These are phyloP conservation scores for Herminia tarsipennalis DNA, from an alignment of 2,888 invertebrate species.

Conservation along the genomic window DNA sequence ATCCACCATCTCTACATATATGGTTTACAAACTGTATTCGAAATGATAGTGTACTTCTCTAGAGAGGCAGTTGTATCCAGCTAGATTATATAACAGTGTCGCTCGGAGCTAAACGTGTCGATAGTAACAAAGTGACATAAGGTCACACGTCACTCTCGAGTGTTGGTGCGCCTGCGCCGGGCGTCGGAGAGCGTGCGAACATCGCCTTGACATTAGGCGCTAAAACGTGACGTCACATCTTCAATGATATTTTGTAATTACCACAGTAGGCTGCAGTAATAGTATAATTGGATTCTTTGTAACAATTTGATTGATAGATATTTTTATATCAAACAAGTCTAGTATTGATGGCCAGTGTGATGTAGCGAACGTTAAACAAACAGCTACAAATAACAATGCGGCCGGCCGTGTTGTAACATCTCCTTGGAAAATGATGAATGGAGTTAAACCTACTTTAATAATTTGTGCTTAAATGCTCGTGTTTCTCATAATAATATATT, in stretches of 20 bases:
- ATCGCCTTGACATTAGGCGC: constrained; percentile 38
- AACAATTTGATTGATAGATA: constrained; percentile 30
- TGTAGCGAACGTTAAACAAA: constrained; percentile 15
- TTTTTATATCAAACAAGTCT: constrained; percentile 12
- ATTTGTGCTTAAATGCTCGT: too few species aligned
- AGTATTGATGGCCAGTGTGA: background rate
- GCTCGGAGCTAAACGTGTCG: constrained; percentile 1
- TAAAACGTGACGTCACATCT: constrained; percentile 25
- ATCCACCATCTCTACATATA: too few species aligned
- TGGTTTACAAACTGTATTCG: too few species aligned
- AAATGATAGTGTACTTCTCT: too few species aligned
- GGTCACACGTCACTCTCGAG: constrained; percentile 7
- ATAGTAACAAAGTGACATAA: constrained; percentile 4
- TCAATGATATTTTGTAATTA: constrained; percentile 27
- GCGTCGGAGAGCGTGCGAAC: constrained; percentile 6
- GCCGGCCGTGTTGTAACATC: too few species aligned
- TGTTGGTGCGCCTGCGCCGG: constrained; percentile 1
- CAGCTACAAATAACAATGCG: too few species aligned
- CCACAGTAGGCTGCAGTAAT: constrained; percentile 16
- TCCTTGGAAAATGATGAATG: too few species aligned
- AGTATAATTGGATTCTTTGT: constrained; percentile 31
- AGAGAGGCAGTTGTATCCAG: constrained; percentile 3
- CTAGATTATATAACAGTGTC: background rate
- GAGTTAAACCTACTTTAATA: too few species aligned
- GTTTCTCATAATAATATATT: too few species aligned